Percentiles rank a stretch among this genome's conserved stretches.
phyloP scores from a whole-genome alignment of 2,113 vertebrate genomes.

The Gulo gulo region DNA sequence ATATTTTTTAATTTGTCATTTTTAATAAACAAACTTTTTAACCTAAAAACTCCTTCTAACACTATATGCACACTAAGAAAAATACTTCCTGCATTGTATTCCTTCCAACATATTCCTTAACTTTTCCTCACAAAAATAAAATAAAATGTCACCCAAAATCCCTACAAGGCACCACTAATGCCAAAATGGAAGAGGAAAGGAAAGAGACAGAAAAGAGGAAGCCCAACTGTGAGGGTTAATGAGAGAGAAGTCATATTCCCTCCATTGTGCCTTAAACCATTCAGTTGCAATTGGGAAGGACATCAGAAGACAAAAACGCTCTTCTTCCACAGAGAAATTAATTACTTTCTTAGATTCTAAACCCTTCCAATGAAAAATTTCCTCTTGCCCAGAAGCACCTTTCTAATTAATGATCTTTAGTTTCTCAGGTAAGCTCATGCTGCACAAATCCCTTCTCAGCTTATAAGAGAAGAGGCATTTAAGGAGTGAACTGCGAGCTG shows the following conservation, averaged over 20 bases:
- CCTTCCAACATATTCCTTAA: neutral
- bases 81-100: neutral
- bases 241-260: slow-evolving; percentile 31
- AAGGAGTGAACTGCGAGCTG: neutral
- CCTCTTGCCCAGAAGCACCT: slow-evolving; percentile 68
- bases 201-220: neutral
- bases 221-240: slow-evolving; percentile 36
- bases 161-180: neutral
- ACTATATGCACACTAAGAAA: neutral
- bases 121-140: slow-evolving; percentile 3
- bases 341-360: slow-evolving; percentile 73
- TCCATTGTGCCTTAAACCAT: slow-evolving; percentile 22
- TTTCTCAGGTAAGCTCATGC: slow-evolving; percentile 59
- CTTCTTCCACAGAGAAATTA: slow-evolving; percentile 70
- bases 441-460: slow-evolving; percentile 52
- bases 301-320: slow-evolving; percentile 56
- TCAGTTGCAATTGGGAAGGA: slow-evolving; percentile 29
- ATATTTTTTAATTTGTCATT: neutral
- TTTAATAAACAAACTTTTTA: slow-evolving; percentile 25
- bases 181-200: slow-evolving; percentile 17
- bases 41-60: neutral
- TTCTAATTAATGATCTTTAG: slow-evolving; percentile 77
- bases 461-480: slow-evolving; percentile 33
- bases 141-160: neutral
- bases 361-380: slow-evolving; percentile 71